Percentiles rank a stretch among this genome's conserved stretches.
These are phyloP conservation scores for Bubo scandiacus DNA, from an alignment of 2,113 vertebrate species.

Conservation along the genomic window DNA sequence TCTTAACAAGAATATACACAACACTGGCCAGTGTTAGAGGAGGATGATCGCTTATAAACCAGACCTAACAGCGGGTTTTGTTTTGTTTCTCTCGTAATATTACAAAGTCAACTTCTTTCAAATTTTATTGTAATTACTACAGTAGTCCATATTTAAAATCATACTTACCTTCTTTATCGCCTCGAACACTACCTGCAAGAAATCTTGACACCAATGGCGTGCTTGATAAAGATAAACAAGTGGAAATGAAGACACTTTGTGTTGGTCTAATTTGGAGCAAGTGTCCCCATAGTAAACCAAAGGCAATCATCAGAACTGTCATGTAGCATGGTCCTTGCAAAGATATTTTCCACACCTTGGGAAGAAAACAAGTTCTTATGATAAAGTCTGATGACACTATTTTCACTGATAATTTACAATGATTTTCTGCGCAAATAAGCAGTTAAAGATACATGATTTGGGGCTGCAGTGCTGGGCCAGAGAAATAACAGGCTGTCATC, in stretches of 20 bases:
- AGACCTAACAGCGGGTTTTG: background rate
- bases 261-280: conserved; percentile 86
- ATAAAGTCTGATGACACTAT: background rate
- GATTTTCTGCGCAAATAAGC: background rate
- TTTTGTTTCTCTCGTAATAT: background rate
- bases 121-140: background rate
- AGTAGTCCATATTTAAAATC: background rate
- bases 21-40: background rate
- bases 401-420: background rate
- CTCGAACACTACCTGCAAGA: conserved; percentile 83
- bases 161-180: conserved; percentile 88
- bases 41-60: background rate
- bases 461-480: background rate
- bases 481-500: background rate
- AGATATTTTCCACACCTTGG: conserved; percentile 94
- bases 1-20: background rate
- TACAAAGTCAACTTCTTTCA: background rate
- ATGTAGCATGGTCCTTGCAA: conserved; percentile 91
- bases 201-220: conserved; percentile 95
- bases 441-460: background rate
- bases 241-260: conserved; percentile 93
- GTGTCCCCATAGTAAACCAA: conserved; percentile 91
- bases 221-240: conserved; percentile 94
- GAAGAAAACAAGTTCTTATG: conserved; percentile 17
- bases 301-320: conserved; percentile 89